Percentiles rank a stretch among this genome's conserved stretches.
These are phyloP conservation scores for Lasioglossum vierecki DNA, from an alignment of 2,888 invertebrate genomes.

Conservation along the genomic window DNA sequence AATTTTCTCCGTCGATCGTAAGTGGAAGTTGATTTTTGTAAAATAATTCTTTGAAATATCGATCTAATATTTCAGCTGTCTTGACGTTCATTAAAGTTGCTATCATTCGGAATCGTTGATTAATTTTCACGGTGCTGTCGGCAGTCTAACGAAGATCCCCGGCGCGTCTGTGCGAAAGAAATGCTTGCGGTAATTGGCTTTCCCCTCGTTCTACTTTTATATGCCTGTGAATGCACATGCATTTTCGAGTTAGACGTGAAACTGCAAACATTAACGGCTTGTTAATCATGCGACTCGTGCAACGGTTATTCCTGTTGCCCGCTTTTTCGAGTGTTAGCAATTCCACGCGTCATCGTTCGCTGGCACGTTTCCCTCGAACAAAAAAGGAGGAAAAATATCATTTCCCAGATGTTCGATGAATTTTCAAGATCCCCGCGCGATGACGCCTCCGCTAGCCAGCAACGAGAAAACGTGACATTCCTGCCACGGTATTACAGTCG, in stretches of 20 bases:
- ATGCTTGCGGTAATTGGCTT: conserved; percentile 55
- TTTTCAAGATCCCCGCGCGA: not conserved
- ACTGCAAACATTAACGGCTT: conserved; percentile 28
- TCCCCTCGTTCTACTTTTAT: conserved; percentile 59
- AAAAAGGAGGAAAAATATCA: not conserved
- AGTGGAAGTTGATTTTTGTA: not conserved
- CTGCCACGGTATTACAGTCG: conserved; percentile 11
- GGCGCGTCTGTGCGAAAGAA: conserved; percentile 37
- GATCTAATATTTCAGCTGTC: not conserved
- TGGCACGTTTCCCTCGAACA: not conserved
- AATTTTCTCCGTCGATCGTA: too few species aligned
- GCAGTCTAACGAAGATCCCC: conserved; percentile 24
- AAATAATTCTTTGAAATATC: not conserved
- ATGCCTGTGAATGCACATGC: conserved; percentile 19
- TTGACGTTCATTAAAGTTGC: not conserved
- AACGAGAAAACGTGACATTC: not conserved
- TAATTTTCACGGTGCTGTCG: conserved; percentile 19
- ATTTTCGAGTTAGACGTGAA: conserved; percentile 51
- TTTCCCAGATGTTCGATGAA: not conserved
- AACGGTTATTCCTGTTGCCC: conserved; percentile 11
- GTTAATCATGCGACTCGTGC: conserved; percentile 36
- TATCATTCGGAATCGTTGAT: conserved; percentile 27
- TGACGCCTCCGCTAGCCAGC: too few species aligned
- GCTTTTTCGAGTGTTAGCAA: conserved; percentile 1
- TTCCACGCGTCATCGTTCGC: not conserved